A percentile compares a stretch with the other conserved stretches of the same genome.
These are phyloP conservation scores for Pristionchus fissidentatus DNA, from an alignment of 2,888 invertebrate genomes.

Conservation along the genomic window DNA sequence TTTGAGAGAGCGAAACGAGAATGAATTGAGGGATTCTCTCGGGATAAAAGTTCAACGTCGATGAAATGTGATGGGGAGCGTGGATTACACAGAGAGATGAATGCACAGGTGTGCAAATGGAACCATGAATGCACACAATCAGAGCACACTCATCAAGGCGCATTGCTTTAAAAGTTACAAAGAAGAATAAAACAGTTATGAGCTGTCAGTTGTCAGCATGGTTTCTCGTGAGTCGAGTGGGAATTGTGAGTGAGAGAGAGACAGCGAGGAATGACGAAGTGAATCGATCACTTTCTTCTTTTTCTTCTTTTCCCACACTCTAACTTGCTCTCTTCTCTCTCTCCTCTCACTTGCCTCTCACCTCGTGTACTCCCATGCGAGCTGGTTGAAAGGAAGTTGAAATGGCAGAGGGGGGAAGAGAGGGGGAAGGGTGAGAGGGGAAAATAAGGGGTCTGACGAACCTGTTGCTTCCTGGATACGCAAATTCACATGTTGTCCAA, in stretches of 20 bases:
- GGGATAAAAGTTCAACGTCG: slow-evolving; percentile 31
- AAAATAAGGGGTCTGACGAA: not conserved
- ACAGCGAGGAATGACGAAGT: slow-evolving; percentile 34
- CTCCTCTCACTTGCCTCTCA: not conserved
- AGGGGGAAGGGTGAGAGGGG: not conserved
- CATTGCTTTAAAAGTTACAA: not conserved
- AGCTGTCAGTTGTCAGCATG: no score
- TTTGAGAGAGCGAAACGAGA: not conserved
- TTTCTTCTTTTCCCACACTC: slow-evolving; percentile 41
- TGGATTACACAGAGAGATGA: slow-evolving; percentile 17
- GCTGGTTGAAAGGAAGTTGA: slow-evolving; percentile 18
- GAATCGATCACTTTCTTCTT: slow-evolving; percentile 46
- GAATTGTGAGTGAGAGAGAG: slow-evolving; percentile 14
- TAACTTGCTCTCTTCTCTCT: slow-evolving; percentile 33
- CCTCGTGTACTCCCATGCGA: slow-evolving; percentile 30
- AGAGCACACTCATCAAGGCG: slow-evolving; percentile 2
- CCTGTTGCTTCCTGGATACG: not conserved
- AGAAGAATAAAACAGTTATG: not conserved
- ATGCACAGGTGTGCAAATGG: not conserved
- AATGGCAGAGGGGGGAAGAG: slow-evolving; percentile 17
- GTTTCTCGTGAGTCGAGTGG: no score
- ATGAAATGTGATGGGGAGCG: slow-evolving; percentile 13
- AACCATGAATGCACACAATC: not conserved
- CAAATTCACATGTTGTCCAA: no score
- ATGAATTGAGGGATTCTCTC: not conserved